Evolutionary conservation across 2,888 invertebrate species (phyloP).

Genomic region (Ochropleura plecta): DNA sequence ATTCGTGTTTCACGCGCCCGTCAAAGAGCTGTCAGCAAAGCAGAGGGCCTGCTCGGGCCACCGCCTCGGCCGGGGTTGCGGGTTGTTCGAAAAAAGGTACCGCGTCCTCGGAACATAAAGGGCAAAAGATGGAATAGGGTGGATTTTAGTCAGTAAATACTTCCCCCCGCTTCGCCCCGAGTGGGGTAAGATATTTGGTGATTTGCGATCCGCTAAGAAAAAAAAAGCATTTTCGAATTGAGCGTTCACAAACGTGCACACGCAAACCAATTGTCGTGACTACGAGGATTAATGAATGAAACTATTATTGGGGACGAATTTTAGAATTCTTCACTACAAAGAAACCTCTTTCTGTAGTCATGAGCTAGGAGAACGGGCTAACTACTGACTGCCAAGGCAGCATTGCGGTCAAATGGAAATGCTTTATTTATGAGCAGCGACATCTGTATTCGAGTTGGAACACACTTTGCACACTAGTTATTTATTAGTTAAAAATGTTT

Average conservation of each 20-base stretch:
- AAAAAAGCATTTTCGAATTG: not conserved
- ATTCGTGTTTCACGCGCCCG: not conserved
- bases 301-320: not conserved
- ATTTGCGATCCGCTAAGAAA: too few species aligned
- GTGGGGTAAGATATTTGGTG: too few species aligned
- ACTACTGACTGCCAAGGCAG: not conserved
- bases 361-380: not conserved
- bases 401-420: not conserved
- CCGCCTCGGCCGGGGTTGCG: too few species aligned
- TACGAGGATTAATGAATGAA: not conserved
- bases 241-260: not conserved
- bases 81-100: too few species aligned
- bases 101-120: too few species aligned
- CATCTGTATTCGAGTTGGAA: constrained; percentile 11
- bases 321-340: not conserved
- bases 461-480: not conserved
- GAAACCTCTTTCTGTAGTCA: not conserved
- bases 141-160: too few species aligned
- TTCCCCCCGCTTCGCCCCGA: too few species aligned
- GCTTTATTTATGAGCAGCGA: constrained; percentile 5
- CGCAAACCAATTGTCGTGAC: not conserved
- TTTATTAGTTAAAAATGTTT: not conserved
- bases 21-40: too few species aligned
- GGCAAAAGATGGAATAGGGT: too few species aligned
- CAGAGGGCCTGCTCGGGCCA: too few species aligned